A percentile compares a stretch with the other conserved stretches of the same genome.
phyloP scores from a whole-genome alignment of 2,888 invertebrate genomes.

The Drosophila buzzatii region DNA sequence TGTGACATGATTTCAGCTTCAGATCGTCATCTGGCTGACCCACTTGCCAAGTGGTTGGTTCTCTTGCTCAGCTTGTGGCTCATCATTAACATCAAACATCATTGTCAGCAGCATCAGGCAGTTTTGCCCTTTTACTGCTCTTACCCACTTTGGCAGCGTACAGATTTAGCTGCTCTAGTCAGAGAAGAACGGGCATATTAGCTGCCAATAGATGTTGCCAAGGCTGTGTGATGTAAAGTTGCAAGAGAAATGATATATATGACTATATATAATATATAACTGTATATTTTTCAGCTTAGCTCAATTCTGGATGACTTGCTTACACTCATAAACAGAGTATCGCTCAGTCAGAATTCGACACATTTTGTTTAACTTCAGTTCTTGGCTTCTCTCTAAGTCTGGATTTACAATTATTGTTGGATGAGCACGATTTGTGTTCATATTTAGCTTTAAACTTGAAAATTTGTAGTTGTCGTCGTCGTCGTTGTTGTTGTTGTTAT shows the following conservation, averaged over 20 bases:
- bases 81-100: conserved; percentile 28
- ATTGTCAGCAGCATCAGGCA: conserved; percentile 25
- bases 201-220: background rate
- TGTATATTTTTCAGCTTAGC: background rate
- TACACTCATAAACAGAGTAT: conserved; percentile 9
- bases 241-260: too few species aligned
- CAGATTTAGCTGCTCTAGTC: conserved; percentile 11
- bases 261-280: background rate
- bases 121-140: conserved; percentile 45
- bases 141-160: conserved; percentile 9
- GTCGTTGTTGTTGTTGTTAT: background rate
- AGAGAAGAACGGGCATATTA: conserved; percentile 5
- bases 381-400: background rate
- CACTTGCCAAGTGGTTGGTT: conserved; percentile 34
- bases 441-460: conserved; percentile 72
- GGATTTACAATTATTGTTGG: conserved; percentile 10
- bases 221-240: background rate
- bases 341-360: background rate
- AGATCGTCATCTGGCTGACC: conserved; percentile 42
- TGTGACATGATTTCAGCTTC: conserved; percentile 43
- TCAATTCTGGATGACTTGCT: too few species aligned
- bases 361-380: background rate
- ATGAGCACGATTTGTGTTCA: conserved; percentile 59
- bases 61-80: conserved; percentile 13
- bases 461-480: conserved; percentile 43